Evolutionary conservation across 2,888 invertebrate species (phyloP).

Genomic region (Mellilla xanthometata): DNA sequence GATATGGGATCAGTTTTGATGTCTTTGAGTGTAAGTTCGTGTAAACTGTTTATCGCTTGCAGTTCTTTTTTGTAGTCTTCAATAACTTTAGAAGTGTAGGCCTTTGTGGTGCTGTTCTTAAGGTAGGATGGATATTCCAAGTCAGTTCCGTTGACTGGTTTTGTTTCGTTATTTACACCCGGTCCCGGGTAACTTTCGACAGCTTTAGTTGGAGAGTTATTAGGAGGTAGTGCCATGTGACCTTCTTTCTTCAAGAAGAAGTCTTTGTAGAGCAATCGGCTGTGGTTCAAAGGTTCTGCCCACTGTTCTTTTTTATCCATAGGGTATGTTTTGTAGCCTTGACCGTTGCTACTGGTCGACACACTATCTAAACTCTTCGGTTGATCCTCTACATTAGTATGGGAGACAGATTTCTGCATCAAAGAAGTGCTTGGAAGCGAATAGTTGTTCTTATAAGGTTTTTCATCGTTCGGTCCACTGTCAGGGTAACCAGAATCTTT

Average conservation of each 20-base stretch:
- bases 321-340: slow-evolving; percentile 48
- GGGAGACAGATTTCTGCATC: slow-evolving; percentile 48
- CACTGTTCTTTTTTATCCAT: slow-evolving; percentile 50
- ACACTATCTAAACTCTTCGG: slow-evolving; percentile 67
- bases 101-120: slow-evolving; percentile 70
- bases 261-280: slow-evolving; percentile 73
- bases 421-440: slow-evolving; percentile 58
- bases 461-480: slow-evolving; percentile 63
- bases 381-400: slow-evolving; percentile 49
- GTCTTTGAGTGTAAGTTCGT: slow-evolving; percentile 75
- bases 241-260: slow-evolving; percentile 73
- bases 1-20: slow-evolving; percentile 70
- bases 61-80: slow-evolving; percentile 79
- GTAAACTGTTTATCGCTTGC: slow-evolving; percentile 73
- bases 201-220: slow-evolving; percentile 61
- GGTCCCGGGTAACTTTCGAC: slow-evolving; percentile 36
- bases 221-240: slow-evolving; percentile 60
- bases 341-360: slow-evolving; percentile 53
- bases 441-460: slow-evolving; percentile 50
- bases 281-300: slow-evolving; percentile 68
- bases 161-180: slow-evolving; percentile 39
- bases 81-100: slow-evolving; percentile 77
- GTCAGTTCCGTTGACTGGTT: slow-evolving; percentile 43
- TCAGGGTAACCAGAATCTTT: slow-evolving; percentile 76
- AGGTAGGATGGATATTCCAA: slow-evolving; percentile 71